Base-by-base conservation (phyloP, 2,113 vertebrate genomes). In the Xiphias gladius region DNA sequence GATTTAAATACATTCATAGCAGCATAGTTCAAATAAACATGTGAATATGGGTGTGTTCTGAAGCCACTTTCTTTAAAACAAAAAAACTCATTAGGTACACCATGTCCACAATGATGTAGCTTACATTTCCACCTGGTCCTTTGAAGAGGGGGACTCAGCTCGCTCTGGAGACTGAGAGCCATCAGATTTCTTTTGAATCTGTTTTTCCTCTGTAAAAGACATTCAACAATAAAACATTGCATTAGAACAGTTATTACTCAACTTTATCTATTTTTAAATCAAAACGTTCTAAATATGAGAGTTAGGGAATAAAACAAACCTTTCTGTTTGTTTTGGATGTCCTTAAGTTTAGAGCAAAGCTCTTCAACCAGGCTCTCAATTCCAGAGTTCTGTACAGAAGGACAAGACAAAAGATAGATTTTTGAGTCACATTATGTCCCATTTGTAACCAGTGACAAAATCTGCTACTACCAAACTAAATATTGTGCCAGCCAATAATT, bases 91-190 rank as follows among this genome's bases (percentile, higher is more conserved):
- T n/a, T 2, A n/a, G 17, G 32, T 41, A 22, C 3, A 59, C 9
- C 10, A 19, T n/a, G 12, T 61, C 3, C 2, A 63, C 16, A 43
- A 8, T 52, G 13, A 64, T 28, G 9, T 6, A 37, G 37, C 98
- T 89, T 97, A 99, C 98, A 99, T 99, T 97, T 99, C 98, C 96
- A 98, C 97, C 95, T 99, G 98, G 95, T 99, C 98, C 95, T 99
- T 99, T 83, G 97, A 96, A 92, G 97, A 96, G 79, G 97, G 97
- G 88, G 97, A 97, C 87, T 97, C 94, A 86, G 95, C 95, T 92
- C 96, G 93, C 88, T 99, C 98, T 67, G 97, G 97, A 96, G 97
- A 97, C 89, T 95, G 96, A 89, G 96, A 96, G 89, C 94, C 97
- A 92, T 99, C 98, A 76, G 96, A 93, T 91, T 97, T 98, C 88